Evolutionary conservation across 1,140 invertebrate species (phyloP), one percentile per base, ranked within the genome.

Genomic region (Oncopodura yosiiana): DNA sequence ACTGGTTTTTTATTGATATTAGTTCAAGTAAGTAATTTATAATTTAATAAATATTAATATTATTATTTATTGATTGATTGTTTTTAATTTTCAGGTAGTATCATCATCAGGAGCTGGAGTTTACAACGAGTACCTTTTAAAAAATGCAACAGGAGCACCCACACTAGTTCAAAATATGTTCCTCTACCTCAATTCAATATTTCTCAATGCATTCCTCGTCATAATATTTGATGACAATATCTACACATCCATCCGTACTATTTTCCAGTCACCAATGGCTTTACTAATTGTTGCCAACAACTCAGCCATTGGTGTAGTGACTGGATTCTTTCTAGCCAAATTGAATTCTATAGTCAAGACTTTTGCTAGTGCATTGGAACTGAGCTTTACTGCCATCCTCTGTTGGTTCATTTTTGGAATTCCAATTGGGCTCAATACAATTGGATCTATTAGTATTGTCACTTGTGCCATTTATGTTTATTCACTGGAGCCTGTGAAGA

Each of bases 331-430:
- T 66, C 74, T 97, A 1, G 87, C 88, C 67, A 87, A 82, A 58
- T 76, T 96, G 50, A 96, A 96, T 72, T 96, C 92, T 8, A 95
- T 96, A 65, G 73, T 96, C 37, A 97, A 97, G 74, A 94, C 88
- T 8, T 96, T 95, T 74, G 92, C 93, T 1, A 90, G 88, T 73
- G 91, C 91, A 27, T 74, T 96, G 58, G 93, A 97, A 70, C 70
- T 96, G 12, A 75, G 94, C 30, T 87, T 95, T 64, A 94, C 90
- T 5, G 92, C 92, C 9, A 71, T 94, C 4, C 74, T 94, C 0
- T 89, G 87, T 66, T 92, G 84, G 76, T 71, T 94, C 34, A 76
- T 96, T 41, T 94, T 97, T 69, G 78, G 76, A 58, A 94, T 94
- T 70, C 77, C 86, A 6, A 84, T 96, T 60, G 80, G 88, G 68